Conservation (phyloP, 2,888 invertebrate genomes). For the Adelognathus sp. region DNA sequence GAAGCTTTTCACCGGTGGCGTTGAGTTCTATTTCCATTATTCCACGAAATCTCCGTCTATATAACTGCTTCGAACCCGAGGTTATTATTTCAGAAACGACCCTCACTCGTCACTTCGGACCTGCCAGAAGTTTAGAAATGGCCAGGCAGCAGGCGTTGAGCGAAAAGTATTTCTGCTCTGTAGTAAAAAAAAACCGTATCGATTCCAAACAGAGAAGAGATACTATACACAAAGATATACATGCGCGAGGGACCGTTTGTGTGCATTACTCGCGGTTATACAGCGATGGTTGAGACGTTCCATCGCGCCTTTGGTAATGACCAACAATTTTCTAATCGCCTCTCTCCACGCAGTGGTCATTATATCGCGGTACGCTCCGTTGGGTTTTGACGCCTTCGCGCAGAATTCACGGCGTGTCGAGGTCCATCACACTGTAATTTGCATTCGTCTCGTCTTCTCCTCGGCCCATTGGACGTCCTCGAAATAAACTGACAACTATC, state of each 20-base stretch:
- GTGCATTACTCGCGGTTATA: conserved; percentile 19
- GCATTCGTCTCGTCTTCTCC: background rate
- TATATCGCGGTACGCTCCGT: background rate
- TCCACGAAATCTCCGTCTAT: conserved; percentile 57
- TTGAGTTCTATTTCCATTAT: conserved; percentile 56
- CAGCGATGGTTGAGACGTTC: conserved; percentile 38
- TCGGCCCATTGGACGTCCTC: background rate
- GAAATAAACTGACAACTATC: background rate
- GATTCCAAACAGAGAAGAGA: background rate
- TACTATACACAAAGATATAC: background rate
- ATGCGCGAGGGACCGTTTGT: background rate
- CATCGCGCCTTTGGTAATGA: conserved; percentile 41
- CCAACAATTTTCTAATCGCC: conserved; percentile 46
- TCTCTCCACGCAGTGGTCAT: background rate
- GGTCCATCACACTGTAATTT: conserved; percentile 10
- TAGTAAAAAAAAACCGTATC: background rate
- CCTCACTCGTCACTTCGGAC: background rate
- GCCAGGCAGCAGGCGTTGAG: background rate
- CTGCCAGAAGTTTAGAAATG: background rate
- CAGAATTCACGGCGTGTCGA: background rate
- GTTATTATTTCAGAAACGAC: background rate
- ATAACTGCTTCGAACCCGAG: no score
- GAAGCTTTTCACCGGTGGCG: no score
- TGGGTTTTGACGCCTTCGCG: background rate
- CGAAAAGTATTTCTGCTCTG: no score